Evolutionary conservation across 2,113 vertebrate genomes (phyloP), one percentile per base, ranked within the genome.

Genomic region (Eleginops maclovinus): DNA sequence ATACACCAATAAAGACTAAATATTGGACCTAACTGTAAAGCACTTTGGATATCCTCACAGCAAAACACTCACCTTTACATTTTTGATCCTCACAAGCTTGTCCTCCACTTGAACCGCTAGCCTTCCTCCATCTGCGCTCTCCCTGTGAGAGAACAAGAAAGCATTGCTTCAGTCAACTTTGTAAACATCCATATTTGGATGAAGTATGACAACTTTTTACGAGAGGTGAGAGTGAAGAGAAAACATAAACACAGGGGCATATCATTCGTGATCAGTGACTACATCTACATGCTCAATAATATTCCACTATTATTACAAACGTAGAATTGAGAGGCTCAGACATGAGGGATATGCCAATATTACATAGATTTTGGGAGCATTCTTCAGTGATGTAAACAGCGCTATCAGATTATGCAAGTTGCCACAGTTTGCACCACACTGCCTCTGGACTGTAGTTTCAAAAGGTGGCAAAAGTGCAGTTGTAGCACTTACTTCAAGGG

Each of bases 91-190:
- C 41, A 96, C 94, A 83, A 96, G 93, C 89, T 96, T 99, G 79
- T 96, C 95, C 79, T 98, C 96, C 90, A 98, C 94, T 92, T 97
- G 95, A 73, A 99, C 94, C 11, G 97, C 96, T 54, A 98, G 90
- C 92, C 72, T 93, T 90, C 95, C 95, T 86, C 95, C 97, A 81
- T 97, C 96, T 64, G 93, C 89, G 62, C 58, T 93, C 91, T 99
- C 98, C 91, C 98, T 99, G 92, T 59, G 88, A 89, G 17, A 36
- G 36, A 88, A 80, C 22, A 28, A 12, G 9, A 77, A 19, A 85
- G 1, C 2, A 16, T 21, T 4, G 14, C 12, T 51, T 50, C 19
- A 49, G 21, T 54, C 41, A 70, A 54, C 9, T 17, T 16, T 13
- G 19, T 53, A 46, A 59, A 55, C 46, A 47, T 15, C 9, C 51